These are phyloP conservation scores for Diuraphis noxia DNA, from an alignment of 1,140 invertebrate species.

Conservation along the genomic window DNA sequence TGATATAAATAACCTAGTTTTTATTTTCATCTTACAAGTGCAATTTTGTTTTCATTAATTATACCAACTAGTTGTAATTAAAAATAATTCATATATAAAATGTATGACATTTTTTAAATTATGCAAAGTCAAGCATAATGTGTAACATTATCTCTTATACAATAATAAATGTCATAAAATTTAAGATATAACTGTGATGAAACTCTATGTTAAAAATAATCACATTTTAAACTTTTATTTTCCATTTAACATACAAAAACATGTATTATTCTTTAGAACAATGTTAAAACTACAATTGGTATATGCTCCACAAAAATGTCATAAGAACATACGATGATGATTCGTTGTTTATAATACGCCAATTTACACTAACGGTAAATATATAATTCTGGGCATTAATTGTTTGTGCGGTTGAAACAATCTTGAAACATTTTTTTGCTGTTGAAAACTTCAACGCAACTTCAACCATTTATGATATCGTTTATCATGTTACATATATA, in stretches of 20 bases:
- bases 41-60: not conserved
- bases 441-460: not conserved
- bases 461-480: not conserved
- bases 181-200: not conserved
- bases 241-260: not conserved
- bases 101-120: not conserved
- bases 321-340: not conserved
- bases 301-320: not conserved
- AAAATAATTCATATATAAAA: not conserved
- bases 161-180: not conserved
- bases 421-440: not conserved
- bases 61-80: not conserved
- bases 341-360: not conserved
- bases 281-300: not conserved
- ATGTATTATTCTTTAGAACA: not conserved
- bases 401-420: not conserved
- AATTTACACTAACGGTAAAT: not conserved
- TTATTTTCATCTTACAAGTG: not conserved
- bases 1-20: not conserved
- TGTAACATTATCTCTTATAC: not conserved
- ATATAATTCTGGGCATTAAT: not conserved
- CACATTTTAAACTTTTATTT: constrained; percentile 23
- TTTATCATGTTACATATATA: not conserved
- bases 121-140: not conserved
- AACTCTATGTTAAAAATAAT: not conserved